Base-by-base conservation (phyloP, 2,888 invertebrate genomes). In the Phasia obesa region DNA sequence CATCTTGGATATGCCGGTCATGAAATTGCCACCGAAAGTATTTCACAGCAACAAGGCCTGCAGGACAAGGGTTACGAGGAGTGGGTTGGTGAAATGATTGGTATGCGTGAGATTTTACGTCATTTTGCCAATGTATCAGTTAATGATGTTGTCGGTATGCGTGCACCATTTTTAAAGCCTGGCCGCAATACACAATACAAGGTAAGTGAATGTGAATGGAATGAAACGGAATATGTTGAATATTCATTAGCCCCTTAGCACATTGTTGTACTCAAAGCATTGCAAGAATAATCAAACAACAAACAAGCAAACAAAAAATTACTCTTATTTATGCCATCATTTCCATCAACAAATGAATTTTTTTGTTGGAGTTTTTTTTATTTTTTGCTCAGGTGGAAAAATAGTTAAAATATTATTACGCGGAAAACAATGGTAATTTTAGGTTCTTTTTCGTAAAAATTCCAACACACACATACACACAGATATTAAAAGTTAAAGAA, bases 71-170 rank as follows among this genome's bases (percentile, higher is more conserved):
- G 96, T 71, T 96, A 97, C 90, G 97, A 97, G 92, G 97, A 97
- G 90, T 98, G 97, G 97, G 96, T 95, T 0, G 96, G 97, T 23
- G 97, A 97, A 92, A 97, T 97, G 96, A 96, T 97, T 87, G 97
- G 97, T 64, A 97, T 97, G 97, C 93, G 97, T 84, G 97, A 97
- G 91, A 97, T 97, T 87, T 92, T 97, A 25, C 93, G 93, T 84
- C 94, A 94, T 88, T 97, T 97, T 89, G 93, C 97, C 11, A 97
- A 97, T 91, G 93, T 97, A 81, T 94, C 96, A 15, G 94, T 94
- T 64, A 94, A 94, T 70, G 97, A 97, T 88, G 94, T 97, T 47
- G 95, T 96, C 38, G 97, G 97, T 64, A 94, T 97, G 93, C 93
- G 97, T 87, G 97, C 97, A 11, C 97, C 97, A 2, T 97, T 96